These are phyloP conservation scores for Fopius arisanus DNA, from an alignment of 1,140 invertebrate species.

Conservation along the genomic window DNA sequence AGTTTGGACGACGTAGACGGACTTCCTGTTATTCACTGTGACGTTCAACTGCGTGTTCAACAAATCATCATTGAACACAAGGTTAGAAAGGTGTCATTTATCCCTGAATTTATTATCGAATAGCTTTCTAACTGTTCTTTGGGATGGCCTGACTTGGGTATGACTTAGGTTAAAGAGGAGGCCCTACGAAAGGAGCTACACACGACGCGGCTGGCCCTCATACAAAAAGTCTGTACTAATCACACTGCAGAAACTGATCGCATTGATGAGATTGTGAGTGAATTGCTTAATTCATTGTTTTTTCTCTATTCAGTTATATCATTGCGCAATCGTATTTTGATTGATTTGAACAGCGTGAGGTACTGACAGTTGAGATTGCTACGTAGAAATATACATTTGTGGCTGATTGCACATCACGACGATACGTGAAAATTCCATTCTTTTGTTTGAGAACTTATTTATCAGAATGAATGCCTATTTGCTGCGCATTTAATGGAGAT, in stretches of 20 bases:
- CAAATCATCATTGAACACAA: slow-evolving; percentile 82
- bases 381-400: no score
- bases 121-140: slow-evolving; percentile 20
- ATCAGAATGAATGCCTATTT: neutral
- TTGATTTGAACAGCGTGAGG: no score
- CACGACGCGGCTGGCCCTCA: slow-evolving; percentile 73
- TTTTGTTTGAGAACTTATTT: neutral
- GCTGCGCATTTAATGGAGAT: neutral
- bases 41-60: slow-evolving; percentile 79
- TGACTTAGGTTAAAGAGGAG: slow-evolving; percentile 72
- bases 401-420: no score
- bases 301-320: no score
- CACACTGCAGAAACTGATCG: slow-evolving; percentile 65
- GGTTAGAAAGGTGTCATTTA: slow-evolving; percentile 60
- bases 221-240: slow-evolving; percentile 75
- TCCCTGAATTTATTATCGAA: neutral
- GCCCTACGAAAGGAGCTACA: slow-evolving; percentile 75
- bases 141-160: slow-evolving; percentile 12
- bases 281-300: no score
- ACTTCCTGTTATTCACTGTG: slow-evolving; percentile 78
- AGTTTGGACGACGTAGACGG: slow-evolving; percentile 77
- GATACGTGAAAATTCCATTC: no score
- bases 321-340: no score
- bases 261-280: slow-evolving; percentile 70
- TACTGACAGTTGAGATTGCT: no score